Conservation (phyloP, 2,113 vertebrate species). For the Nycticorax nycticorax region DNA sequence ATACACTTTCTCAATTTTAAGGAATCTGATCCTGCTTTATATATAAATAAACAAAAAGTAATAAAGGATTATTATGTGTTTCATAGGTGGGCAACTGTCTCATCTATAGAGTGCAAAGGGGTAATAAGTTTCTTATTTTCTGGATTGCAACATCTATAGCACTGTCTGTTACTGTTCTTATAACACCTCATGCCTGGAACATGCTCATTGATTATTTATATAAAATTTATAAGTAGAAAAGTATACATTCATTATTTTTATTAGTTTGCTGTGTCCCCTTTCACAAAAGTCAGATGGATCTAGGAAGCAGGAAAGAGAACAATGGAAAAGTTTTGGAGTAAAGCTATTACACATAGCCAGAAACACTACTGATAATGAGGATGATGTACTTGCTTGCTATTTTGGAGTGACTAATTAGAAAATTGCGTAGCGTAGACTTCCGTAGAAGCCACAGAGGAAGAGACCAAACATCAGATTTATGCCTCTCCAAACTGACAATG, state of each 20-base stretch:
- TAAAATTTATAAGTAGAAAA: neutral
- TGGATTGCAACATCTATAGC: neutral
- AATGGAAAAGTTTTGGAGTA: neutral
- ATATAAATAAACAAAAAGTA: neutral
- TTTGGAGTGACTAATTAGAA: neutral
- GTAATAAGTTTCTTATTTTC: neutral
- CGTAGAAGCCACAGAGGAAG: neutral
- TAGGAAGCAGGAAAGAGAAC: neutral
- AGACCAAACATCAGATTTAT: neutral
- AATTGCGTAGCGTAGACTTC: neutral
- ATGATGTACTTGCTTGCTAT: neutral
- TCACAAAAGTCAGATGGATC: neutral
- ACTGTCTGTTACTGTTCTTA: neutral
- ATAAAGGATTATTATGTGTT: neutral
- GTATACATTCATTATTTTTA: neutral
- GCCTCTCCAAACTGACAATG: neutral
- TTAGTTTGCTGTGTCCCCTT: neutral
- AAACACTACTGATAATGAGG: neutral
- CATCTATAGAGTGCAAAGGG: neutral
- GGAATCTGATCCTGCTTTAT: neutral
- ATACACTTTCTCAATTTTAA: neutral
- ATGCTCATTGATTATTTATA: neutral
- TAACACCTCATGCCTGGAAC: neutral
- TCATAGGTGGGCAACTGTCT: neutral
- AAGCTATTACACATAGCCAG: neutral